Conservation (phyloP, 2,113 vertebrate species). For the Chloroceryle aenea region DNA sequence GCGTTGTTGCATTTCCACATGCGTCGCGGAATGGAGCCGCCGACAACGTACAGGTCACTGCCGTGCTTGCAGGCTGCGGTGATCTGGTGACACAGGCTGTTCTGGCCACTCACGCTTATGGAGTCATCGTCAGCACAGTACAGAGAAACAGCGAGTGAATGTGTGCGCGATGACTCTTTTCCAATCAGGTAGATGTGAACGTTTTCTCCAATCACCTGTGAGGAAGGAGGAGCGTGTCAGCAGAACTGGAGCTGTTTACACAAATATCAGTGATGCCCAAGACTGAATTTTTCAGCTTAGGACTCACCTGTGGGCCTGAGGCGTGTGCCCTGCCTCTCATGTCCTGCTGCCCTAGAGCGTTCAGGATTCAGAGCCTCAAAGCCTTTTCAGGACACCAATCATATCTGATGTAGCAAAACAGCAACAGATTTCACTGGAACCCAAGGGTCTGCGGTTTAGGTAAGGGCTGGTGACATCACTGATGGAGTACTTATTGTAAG, state of each 20-base stretch:
- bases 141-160: constrained; percentile 93
- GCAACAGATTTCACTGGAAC: not conserved
- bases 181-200: constrained; percentile 98
- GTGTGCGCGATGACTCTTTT: constrained; percentile 93
- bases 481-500: not conserved
- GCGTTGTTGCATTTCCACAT: constrained; percentile 99
- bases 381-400: not conserved
- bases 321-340: not conserved
- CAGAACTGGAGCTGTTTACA: not conserved
- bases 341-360: not conserved
- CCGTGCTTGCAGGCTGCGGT: constrained; percentile 97
- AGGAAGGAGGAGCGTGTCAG: not conserved
- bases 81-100: constrained; percentile 98
- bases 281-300: not conserved
- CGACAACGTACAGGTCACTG: constrained; percentile 93
- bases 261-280: not conserved
- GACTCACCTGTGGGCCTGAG: not conserved
- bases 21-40: constrained; percentile 94
- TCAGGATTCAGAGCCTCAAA: not conserved
- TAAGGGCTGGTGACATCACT: not conserved
- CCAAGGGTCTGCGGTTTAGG: not conserved
- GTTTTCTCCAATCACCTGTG: constrained; percentile 94
- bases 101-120: constrained; percentile 95
- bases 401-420: not conserved
- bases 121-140: constrained; percentile 93